Base-by-base conservation (phyloP, 2,888 invertebrate species). In the Geotrupes spiniger region DNA sequence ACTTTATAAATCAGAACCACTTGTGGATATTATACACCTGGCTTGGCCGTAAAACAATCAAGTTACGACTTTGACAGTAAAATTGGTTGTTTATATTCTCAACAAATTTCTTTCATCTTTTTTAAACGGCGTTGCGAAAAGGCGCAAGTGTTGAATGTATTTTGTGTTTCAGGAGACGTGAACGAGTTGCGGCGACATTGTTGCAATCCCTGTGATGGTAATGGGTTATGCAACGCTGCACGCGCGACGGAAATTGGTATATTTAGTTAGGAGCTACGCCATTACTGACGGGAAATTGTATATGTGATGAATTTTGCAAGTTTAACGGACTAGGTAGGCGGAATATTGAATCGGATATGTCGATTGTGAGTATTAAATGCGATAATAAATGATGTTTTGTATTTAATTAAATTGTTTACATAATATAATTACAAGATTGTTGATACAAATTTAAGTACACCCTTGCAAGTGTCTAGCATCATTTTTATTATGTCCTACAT, bases 41-140 rank as follows among this genome's bases (percentile, higher is more conserved):
- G 63, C 62, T 63, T 61, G 61, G 58, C 59, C 68, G 67, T 69
- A 68, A 69, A 69, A 65, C 64, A 65, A 69, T 66, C 66, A 67
- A 64, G 66, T 66, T 66, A 66, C 66, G 65, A 63, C 67, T 69
- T 70, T 61, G 64, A 64, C 68, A 65, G 67, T 70, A 69, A 70
- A 68, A 67, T 63, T 66, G 63, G 64, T 61, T 69, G 70, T 70
- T 70, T 70, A 69, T 69, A 68, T 68, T 67, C 69, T 68, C 66
- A 69, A 70, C 69, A 69, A 70, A 70, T 70, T 68, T 59, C 51
- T 33, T 33, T 52, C 47, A 52, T 36, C 42, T 45, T 48, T 52
- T 37, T 41, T 44, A 44, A 21, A 31, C 38, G 44, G 9, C n/a
- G n/a, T n/a, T n/a, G n/a, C n/a, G n/a, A n/a, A n/a, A n/a, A n/a